Base-by-base conservation (phyloP, 2,888 invertebrate species). In the Cetonia aurata region DNA sequence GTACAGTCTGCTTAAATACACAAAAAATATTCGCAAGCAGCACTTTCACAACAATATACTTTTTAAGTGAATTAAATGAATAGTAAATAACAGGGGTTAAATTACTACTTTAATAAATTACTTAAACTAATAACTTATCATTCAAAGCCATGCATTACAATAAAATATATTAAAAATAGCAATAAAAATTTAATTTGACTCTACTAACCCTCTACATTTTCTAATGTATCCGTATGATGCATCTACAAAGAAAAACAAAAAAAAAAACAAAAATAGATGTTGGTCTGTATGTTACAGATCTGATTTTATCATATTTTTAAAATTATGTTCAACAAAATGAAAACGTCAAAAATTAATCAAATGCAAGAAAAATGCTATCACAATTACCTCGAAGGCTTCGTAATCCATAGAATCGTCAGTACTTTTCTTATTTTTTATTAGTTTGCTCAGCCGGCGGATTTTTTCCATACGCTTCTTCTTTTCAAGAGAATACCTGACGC, bases 321-420 rank as follows among this genome's bases (percentile, higher is more conserved):
- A n/a, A n/a, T n/a, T n/a, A n/a, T n/a, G n/a, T n/a, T n/a, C n/a
- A n/a, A n/a, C n/a, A n/a, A n/a, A n/a, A n/a, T n/a, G n/a, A n/a
- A n/a, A n/a, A n/a, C n/a, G n/a, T n/a, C n/a, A 10, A 57, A n/a
- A 33, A 9, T 41, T 15, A 13, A n/a, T n/a, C n/a, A n/a, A n/a
- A n/a, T n/a, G n/a, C n/a, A n/a, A n/a, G n/a, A n/a, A n/a, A n/a
- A 17, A 15, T 33, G 13, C 33, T 17, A 0, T 12, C 12, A 31
- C 37, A 67, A 52, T 69, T 69, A 75, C 75, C 67, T 75, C 67
- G 53, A 75, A 75, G 12, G n/a, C 46, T n/a, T 71, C 65, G 46
- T 75, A 75, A 52, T 53, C 60, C 67, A 1, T 48, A 9, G n/a
- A 56, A 25, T 15, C 44, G 10, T 25, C 19, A 6, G 25, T 10